A percentile compares a stretch with the other conserved stretches of the same genome.
phyloP scores from a whole-genome alignment of 2,797 vertebrate genomes.

The Sebastes matsubarae region DNA sequence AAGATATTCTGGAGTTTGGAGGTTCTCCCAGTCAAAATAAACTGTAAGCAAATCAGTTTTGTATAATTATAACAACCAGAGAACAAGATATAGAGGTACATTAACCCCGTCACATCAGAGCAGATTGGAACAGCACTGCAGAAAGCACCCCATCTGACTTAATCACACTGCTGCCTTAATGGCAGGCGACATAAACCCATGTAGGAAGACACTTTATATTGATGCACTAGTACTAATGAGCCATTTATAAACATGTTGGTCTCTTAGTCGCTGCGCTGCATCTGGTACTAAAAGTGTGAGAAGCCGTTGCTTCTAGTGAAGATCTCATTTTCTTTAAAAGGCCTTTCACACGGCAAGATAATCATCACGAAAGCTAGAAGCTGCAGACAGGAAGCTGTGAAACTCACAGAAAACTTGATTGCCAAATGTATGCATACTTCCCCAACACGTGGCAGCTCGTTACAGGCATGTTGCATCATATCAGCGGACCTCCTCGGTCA shows the following conservation, averaged over 20 bases:
- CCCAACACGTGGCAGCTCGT: constrained; percentile 24
- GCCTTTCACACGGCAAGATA: constrained; percentile 3
- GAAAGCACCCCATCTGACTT: constrained; percentile 32
- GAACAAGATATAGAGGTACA: no score
- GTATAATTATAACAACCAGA: no score
- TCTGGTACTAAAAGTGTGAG: constrained; percentile 20
- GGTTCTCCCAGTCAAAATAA: no score
- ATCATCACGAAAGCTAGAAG: constrained; percentile 25
- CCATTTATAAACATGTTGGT: constrained; percentile 54
- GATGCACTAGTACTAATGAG: constrained; percentile 57
- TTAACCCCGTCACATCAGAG: not conserved
- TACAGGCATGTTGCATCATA: constrained; percentile 43
- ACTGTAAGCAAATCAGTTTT: no score
- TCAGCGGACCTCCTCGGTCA: not conserved
- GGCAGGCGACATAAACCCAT: constrained; percentile 34
- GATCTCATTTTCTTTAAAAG: constrained; percentile 19
- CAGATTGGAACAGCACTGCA: constrained; percentile 24
- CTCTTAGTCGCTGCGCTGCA: constrained; percentile 19
- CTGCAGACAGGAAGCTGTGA: constrained; percentile 4
- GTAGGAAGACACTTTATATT: constrained; percentile 51
- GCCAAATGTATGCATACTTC: not conserved
- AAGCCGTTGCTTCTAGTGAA: constrained; percentile 11
- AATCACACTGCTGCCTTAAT: constrained; percentile 33
- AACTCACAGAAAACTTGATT: constrained; percentile 1
- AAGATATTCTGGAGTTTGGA: no score